Conservation (phyloP, 1,140 invertebrate genomes). For the Drosophila ficusphila region DNA sequence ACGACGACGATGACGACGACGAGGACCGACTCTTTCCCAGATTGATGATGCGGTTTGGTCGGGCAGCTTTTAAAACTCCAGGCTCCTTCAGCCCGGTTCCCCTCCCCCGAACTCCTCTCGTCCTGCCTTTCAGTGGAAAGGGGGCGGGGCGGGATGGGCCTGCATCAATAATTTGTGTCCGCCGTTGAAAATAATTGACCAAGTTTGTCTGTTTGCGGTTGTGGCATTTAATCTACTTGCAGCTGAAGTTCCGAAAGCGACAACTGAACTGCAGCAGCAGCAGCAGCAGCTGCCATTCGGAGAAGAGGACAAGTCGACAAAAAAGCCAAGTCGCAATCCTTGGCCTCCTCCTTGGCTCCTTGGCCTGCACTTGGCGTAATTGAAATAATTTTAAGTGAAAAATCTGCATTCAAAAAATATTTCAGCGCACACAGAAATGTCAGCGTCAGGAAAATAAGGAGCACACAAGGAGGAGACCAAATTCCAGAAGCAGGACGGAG, state of each 20-base stretch:
- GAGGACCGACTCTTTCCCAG: slow-evolving; percentile 41
- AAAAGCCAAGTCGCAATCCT: slow-evolving; percentile 30
- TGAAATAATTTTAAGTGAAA: slow-evolving; percentile 83
- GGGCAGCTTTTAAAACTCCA: slow-evolving; percentile 25
- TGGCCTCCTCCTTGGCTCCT: slow-evolving; percentile 4
- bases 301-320: slow-evolving; percentile 34
- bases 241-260: slow-evolving; percentile 61
- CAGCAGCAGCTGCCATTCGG: slow-evolving; percentile 42
- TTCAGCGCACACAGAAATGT: slow-evolving; percentile 66
- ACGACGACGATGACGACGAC: slow-evolving; percentile 35
- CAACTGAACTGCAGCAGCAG: slow-evolving; percentile 56
- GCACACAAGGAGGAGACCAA: slow-evolving; percentile 13
- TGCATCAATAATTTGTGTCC: slow-evolving; percentile 83
- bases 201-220: slow-evolving; percentile 82
- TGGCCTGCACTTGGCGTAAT: slow-evolving; percentile 71
- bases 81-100: background rate
- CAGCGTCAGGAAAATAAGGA: slow-evolving; percentile 20
- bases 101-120: background rate
- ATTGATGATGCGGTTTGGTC: slow-evolving; percentile 66
- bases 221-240: slow-evolving; percentile 81
- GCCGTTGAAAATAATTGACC: slow-evolving; percentile 82
- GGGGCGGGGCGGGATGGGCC: slow-evolving; percentile 8
- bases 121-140: slow-evolving; percentile 18
- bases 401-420: slow-evolving; percentile 82
- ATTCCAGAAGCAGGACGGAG: slow-evolving; percentile 30